Evolutionary conservation across 2,113 vertebrate species (phyloP).

Genomic region (Dromaius novaehollandiae): DNA sequence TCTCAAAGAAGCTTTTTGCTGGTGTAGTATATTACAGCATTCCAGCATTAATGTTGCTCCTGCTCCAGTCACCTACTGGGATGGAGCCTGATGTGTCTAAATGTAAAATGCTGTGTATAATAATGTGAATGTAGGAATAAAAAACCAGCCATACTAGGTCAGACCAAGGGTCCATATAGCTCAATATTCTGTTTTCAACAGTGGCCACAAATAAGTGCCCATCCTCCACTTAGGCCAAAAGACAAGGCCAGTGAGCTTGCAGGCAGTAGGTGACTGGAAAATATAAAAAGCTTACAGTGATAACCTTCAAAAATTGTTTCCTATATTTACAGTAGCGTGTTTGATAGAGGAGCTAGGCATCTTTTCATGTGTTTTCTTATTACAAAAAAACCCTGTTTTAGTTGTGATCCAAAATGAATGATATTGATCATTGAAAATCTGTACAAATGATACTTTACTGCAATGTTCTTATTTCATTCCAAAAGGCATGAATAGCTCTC

Average conservation of each 20-base stretch:
- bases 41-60: background rate
- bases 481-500: background rate
- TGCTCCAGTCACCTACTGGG: background rate
- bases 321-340: background rate
- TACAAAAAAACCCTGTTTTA: background rate
- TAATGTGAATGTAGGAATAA: background rate
- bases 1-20: background rate
- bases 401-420: background rate
- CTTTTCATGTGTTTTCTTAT: background rate
- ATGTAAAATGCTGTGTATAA: background rate
- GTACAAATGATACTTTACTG: background rate
- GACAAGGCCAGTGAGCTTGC: background rate
- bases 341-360: background rate
- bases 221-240: background rate
- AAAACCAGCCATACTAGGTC: background rate
- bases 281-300: background rate
- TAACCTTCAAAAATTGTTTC: background rate
- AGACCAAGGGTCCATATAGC: background rate
- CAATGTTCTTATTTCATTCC: background rate
- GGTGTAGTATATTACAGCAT: background rate
- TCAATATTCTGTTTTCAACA: background rate
- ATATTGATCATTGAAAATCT: background rate
- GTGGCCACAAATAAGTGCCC: background rate
- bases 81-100: background rate
- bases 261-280: background rate